phyloP scores from a whole-genome alignment of 2,888 invertebrate genomes.

The Ecliptopera silaceata region DNA sequence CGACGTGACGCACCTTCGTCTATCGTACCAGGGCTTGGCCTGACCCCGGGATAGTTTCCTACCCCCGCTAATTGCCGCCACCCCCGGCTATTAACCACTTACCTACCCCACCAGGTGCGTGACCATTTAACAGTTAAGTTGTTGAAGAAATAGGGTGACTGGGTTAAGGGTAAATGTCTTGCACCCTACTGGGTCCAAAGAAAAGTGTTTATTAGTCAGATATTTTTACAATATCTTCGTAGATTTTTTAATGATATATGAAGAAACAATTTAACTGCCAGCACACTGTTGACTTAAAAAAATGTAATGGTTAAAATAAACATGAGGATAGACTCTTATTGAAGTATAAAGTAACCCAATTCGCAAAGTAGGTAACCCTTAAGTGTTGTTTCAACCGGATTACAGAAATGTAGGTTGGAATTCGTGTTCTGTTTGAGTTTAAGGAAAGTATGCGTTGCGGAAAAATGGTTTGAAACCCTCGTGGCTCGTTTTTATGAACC shows the following conservation, averaged over 20 bases:
- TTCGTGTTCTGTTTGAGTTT: background rate
- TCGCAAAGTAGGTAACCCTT: background rate
- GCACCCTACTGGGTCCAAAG: background rate
- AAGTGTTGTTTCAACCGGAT: background rate
- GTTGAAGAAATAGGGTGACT: constrained; percentile 13
- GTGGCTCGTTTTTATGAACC: background rate
- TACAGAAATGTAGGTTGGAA: background rate
- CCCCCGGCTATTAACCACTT: constrained; percentile 21
- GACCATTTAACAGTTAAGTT: constrained; percentile 20
- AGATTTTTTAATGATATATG: no score
- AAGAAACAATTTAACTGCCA: no score
- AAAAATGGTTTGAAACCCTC: background rate
- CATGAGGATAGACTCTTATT: no score
- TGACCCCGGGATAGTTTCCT: background rate
- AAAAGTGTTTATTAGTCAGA: no score
- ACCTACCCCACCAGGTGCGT: constrained; percentile 25
- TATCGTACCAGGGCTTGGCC: background rate
- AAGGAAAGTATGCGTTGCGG: background rate
- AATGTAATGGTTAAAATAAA: no score
- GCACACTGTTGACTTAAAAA: no score
- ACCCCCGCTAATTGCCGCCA: constrained; percentile 22
- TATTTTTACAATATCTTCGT: no score
- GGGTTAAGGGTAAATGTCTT: constrained; percentile 20
- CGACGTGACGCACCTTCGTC: no score
- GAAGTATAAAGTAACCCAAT: no score